Base-by-base conservation (phyloP, 2,888 invertebrate species). In the Scaptomyza tumidula region DNA sequence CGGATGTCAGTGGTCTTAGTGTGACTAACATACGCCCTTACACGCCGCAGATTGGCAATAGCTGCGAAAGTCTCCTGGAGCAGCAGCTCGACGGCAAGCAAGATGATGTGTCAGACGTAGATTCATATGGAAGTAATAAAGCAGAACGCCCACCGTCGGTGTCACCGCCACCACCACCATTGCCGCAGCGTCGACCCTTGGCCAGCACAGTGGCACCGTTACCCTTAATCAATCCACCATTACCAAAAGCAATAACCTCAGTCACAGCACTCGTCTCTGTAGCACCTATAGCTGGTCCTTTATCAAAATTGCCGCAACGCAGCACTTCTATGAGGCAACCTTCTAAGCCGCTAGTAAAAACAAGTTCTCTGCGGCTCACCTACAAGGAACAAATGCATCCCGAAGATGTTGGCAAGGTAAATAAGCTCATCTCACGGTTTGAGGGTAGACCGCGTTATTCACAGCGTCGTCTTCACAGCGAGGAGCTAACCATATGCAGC, bases 341-440 rank as follows among this genome's bases (percentile, higher is more conserved):
- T 0, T 67, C 83, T 1, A 91, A 88, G 56, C 91, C 91, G 6
- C 67, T 91, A 54, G 91, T 91, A 2, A 91, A 91, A 68, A 91
- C 91, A 52, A 81, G 90, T 39, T 91, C 91, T 3, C 50, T 91
- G 48, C 89, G 91, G 24, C 82, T 90, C 13, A 89, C 91, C 48
- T 91, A 90, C 71, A 89, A 78, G 27, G 91, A 92, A 54, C 91
- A 90, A 60, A 88, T 91, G 45, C 90, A 89, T 58, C 90, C 91
- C 3, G 71, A 72, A 13, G 90, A 91, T 60, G 71, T 92, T 11
- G 91, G 91, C 31, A 91, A 92, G 58, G 91, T 92, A 3, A 91
- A 91, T 49, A 91, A 91, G 69, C 69, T 92, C 16, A 91, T 91
- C 48, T 90, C 91, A 0, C 89, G 89, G 3, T 92, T 92, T 52